Conservation (phyloP, 1,140 invertebrate species). For the Heliconius nattereri region DNA sequence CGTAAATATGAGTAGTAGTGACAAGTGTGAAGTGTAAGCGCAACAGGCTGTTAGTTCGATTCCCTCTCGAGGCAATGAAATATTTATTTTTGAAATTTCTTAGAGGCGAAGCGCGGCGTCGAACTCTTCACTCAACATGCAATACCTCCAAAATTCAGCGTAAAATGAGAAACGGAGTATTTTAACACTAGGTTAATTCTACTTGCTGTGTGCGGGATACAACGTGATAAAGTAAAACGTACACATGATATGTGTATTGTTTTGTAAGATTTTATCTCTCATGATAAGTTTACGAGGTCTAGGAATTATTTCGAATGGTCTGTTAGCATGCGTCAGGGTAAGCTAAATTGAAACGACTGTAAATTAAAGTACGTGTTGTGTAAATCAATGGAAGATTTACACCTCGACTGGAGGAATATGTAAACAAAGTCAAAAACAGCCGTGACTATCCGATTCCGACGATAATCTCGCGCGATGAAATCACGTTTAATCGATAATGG, state of each 20-base stretch:
- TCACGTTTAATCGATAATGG: constrained; percentile 17
- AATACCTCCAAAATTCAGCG: too few relatives aligned
- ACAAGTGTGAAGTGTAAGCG: too few relatives aligned
- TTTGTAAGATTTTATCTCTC: neutral
- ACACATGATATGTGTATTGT: neutral
- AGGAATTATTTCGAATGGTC: constrained; percentile 33
- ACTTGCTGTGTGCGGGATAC: too few relatives aligned
- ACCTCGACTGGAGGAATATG: constrained; percentile 53
- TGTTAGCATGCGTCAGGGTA: constrained; percentile 43
- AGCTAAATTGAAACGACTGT: constrained; percentile 59
- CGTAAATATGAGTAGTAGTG: neutral
- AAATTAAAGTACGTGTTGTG: constrained; percentile 62
- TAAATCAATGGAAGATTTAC: constrained; percentile 74
- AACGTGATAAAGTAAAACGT: too few relatives aligned
- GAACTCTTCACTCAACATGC: too few relatives aligned
- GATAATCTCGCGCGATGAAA: constrained; percentile 27
- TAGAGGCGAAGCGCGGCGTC: too few relatives aligned
- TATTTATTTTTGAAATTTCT: too few relatives aligned
- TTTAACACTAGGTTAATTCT: too few relatives aligned
- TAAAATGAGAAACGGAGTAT: too few relatives aligned
- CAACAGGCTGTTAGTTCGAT: too few relatives aligned
- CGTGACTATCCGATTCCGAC: constrained; percentile 47
- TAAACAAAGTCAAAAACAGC: constrained; percentile 51
- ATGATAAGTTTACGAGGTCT: constrained; percentile 19
- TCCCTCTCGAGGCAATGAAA: too few relatives aligned